Evolutionary conservation across 35 echinoderm and acorn worm species (phyloP).

Genomic region (Patiria miniata): DNA sequence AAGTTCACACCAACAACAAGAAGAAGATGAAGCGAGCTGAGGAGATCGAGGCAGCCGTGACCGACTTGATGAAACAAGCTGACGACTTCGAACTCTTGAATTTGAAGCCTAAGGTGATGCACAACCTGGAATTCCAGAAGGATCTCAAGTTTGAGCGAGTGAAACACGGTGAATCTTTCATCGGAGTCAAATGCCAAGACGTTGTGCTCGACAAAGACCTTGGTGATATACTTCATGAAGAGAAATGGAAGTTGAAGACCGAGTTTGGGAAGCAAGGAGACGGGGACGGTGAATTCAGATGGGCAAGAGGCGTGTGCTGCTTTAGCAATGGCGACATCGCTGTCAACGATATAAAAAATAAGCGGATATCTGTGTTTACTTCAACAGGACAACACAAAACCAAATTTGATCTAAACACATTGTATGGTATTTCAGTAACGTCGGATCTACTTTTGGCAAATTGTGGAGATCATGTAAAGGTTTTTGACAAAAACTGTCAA

Average conservation of each 20-base stretch:
- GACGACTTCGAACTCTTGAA: not conserved
- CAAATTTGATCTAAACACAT: not conserved
- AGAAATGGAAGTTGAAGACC: not conserved
- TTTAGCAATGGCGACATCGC: conserved; percentile 22
- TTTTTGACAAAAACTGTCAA: not conserved
- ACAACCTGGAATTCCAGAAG: not conserved
- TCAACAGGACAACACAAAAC: not conserved
- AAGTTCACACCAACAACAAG: not conserved
- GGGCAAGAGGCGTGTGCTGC: not conserved
- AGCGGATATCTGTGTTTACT: not conserved
- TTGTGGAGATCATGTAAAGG: not conserved
- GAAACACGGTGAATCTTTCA: not conserved
- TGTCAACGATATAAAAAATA: not conserved
- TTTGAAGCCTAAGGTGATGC: not conserved
- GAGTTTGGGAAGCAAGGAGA: not conserved
- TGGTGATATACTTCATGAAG: not conserved
- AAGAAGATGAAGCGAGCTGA: conserved; percentile 4
- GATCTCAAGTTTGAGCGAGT: not conserved
- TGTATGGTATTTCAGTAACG: not conserved
- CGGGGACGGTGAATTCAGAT: not conserved
- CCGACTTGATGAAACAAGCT: conserved; percentile 4
- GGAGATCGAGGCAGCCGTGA: not conserved
- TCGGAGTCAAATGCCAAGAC: not conserved
- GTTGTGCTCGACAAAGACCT: not conserved
- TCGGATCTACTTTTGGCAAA: not conserved